Evolutionary conservation across 2,888 invertebrate genomes (phyloP).

Genomic region (Ischnura elegans): DNA sequence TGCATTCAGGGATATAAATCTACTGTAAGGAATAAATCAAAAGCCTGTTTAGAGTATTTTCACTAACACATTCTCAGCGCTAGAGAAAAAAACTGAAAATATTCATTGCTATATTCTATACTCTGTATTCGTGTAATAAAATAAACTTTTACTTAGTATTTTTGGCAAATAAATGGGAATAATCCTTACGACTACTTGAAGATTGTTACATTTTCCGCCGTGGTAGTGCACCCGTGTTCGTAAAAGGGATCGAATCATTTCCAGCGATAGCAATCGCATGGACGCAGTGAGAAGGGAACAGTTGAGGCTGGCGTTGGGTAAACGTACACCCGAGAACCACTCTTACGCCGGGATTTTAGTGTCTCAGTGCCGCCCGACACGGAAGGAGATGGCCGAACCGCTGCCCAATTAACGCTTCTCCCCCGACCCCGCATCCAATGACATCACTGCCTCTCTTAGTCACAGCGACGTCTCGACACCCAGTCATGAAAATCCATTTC

Average conservation of each 20-base stretch:
- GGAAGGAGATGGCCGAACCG: neutral
- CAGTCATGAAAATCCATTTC: neutral
- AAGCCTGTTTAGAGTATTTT: too few species aligned
- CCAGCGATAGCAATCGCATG: neutral
- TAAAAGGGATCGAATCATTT: neutral
- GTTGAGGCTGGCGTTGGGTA: neutral
- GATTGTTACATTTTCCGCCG: too few species aligned
- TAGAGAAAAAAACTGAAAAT: too few species aligned
- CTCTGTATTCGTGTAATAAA: too few species aligned
- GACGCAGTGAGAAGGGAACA: neutral
- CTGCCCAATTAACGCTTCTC: neutral
- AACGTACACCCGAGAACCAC: neutral
- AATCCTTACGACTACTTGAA: too few species aligned
- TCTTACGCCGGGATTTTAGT: neutral
- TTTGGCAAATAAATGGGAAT: too few species aligned
- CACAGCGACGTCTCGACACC: neutral
- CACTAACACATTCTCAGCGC: too few species aligned
- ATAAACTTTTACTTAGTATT: too few species aligned
- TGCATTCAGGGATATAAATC: too few species aligned
- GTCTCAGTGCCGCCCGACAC: neutral
- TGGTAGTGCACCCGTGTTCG: too few species aligned
- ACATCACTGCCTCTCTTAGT: constrained; percentile 23
- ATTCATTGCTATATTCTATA: too few species aligned
- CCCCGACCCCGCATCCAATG: neutral
- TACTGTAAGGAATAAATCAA: too few species aligned